Evolutionary conservation across 2,797 vertebrate genomes (phyloP), one percentile per base, ranked within the genome.

Genomic region (Coregonus ussuriensis): DNA sequence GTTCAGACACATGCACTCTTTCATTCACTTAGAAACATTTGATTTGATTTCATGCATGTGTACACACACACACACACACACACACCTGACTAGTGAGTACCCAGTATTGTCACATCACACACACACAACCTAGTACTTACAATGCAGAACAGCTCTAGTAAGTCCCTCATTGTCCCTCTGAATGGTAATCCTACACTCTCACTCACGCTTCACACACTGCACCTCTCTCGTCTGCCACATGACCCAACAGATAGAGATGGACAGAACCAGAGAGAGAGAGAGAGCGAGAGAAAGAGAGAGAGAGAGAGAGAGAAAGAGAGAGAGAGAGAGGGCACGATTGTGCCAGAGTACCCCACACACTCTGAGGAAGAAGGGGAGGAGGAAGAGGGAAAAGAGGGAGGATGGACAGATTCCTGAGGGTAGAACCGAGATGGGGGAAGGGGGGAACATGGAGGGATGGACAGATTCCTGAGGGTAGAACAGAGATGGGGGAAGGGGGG

Each of bases 121-220:
- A 68, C 77, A 78, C 51, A 67, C 54, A 37, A n/a, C 31, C 65
- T 3, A 11, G 80, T 93, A 93, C 92, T 92, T 82, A 91, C 92
- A 90, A 91, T 86, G 89, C 89, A 89, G 90, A 91, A 87, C 81
- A 91, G 86, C 89, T 90, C 91, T 89, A 91, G 88, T 88, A 91
- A 84, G 88, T 91, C 89, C 92, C 87, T 93, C 92, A 93, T 93
- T 91, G 90, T 92, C 91, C 88, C 90, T 89, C 88, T 91, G 88
- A 89, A 91, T 89, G 74, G 88, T 86, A 37, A 83, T 88, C 85
- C 90, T 82, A 86, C 83, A 71, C 16, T 63, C 73, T 89, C 53
- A 73, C 18, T 85, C 52, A 79, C 79, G 74, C 79, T 88, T 83
- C 87, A 82, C 88, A 84, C 84, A 79, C 87, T 88, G 86, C 86